These are phyloP conservation scores for Nothobranchius furzeri DNA, from an alignment of 2,113 vertebrate species.

Conservation along the genomic window DNA sequence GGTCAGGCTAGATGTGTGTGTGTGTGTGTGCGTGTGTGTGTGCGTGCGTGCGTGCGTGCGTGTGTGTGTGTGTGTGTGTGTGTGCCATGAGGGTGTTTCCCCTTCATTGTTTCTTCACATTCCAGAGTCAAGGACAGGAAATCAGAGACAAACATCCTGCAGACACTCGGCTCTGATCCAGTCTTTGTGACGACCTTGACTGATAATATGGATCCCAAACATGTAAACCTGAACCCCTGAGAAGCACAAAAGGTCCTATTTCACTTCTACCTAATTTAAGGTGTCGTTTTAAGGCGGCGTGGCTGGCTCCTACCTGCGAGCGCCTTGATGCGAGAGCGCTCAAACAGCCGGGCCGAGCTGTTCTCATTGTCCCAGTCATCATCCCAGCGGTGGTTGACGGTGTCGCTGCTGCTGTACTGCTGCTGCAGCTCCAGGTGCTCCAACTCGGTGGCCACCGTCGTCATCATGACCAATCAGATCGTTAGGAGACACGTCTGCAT, in stretches of 20 bases:
- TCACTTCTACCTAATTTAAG: too few species aligned
- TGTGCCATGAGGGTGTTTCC: too few species aligned
- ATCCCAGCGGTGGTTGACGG: constrained; percentile 96
- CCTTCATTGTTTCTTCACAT: too few species aligned
- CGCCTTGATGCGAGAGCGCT: constrained; percentile 95
- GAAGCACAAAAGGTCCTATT: neutral
- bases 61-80: too few species aligned
- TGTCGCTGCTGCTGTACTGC: constrained; percentile 88
- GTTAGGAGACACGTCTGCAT: constrained; percentile 81
- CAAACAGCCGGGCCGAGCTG: constrained; percentile 93
- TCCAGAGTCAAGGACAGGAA: too few species aligned
- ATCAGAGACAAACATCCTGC: too few species aligned
- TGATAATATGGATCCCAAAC: too few species aligned
- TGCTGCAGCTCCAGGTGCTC: constrained; percentile 96
- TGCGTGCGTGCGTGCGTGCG: too few species aligned
- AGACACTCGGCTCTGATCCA: too few species aligned
- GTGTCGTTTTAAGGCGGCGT: neutral
- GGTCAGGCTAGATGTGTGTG: too few species aligned
- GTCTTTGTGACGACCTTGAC: too few species aligned
- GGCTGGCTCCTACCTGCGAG: constrained; percentile 84
- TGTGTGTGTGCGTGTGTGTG: too few species aligned
- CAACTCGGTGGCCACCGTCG: constrained; percentile 90
- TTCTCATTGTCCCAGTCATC: constrained; percentile 97
- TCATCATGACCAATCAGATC: constrained; percentile 84
- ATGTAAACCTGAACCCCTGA: neutral